Percentiles rank a stretch among this genome's conserved stretches.
These are phyloP conservation scores for Limnephilus rhombicus DNA, from an alignment of 2,888 invertebrate genomes.

Conservation along the genomic window DNA sequence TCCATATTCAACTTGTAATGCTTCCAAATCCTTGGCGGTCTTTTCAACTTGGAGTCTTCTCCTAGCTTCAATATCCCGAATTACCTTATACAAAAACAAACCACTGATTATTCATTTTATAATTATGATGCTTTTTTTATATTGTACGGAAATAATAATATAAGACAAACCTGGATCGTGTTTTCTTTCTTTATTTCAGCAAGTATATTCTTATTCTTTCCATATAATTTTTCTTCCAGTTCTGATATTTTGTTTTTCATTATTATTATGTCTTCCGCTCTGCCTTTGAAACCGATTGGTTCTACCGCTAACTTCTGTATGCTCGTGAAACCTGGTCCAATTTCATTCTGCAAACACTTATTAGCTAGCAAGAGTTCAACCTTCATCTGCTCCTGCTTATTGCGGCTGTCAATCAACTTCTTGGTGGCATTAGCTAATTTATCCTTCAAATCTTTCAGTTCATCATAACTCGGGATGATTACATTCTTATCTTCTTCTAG, in stretches of 20 bases:
- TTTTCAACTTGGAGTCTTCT: conserved; percentile 79
- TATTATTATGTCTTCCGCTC: conserved; percentile 85
- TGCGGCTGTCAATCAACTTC: conserved; percentile 84
- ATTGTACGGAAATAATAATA: not conserved
- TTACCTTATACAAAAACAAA: conserved; percentile 68
- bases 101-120: not conserved
- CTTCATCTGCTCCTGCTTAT: conserved; percentile 82
- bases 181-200: conserved; percentile 61
- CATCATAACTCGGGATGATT: conserved; percentile 71
- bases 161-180: conserved; percentile 48
- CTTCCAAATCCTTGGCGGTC: conserved; percentile 79
- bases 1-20: conserved; percentile 77
- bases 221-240: conserved; percentile 80
- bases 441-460: conserved; percentile 80
- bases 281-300: conserved; percentile 84
- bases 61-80: conserved; percentile 78
- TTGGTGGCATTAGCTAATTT: conserved; percentile 79
- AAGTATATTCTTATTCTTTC: conserved; percentile 71
- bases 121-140: not conserved
- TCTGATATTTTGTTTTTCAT: conserved; percentile 84
- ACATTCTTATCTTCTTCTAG: conserved; percentile 73
- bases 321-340: conserved; percentile 84
- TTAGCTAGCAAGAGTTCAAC: conserved; percentile 85
- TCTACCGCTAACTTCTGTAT: conserved; percentile 79
- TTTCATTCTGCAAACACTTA: conserved; percentile 86